A percentile compares a stretch with the other conserved stretches of the same genome.
phyloP scores from a whole-genome alignment of 2,113 vertebrate genomes.

The Chamaea fasciata region DNA sequence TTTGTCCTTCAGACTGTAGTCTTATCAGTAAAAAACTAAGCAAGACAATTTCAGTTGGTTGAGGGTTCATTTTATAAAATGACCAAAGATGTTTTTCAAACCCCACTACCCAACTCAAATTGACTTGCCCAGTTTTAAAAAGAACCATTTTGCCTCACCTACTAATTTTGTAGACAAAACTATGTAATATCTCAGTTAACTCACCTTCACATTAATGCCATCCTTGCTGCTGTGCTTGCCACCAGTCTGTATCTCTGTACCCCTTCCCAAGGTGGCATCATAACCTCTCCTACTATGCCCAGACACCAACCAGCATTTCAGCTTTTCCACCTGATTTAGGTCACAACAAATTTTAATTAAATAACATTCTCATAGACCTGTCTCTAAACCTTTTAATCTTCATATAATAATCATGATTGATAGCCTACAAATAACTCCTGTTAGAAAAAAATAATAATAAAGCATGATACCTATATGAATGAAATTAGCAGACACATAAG shows the following conservation, averaged over 20 bases:
- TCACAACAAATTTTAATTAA: neutral
- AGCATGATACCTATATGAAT: neutral
- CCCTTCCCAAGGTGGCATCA: neutral
- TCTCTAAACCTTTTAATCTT: neutral
- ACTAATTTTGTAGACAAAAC: neutral
- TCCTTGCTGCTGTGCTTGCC: neutral
- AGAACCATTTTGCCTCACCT: neutral
- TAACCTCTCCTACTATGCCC: neutral
- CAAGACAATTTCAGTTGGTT: neutral
- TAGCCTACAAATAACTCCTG: neutral
- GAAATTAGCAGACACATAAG: neutral
- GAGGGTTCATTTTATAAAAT: neutral
- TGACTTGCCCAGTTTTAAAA: neutral
- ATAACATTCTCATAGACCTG: neutral
- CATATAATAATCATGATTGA: neutral
- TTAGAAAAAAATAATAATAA: neutral
- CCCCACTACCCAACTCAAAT: neutral
- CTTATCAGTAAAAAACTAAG: neutral
- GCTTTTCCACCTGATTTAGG: neutral
- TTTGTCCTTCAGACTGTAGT: neutral
- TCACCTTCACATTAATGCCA: neutral
- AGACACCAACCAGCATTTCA: neutral
- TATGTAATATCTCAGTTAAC: neutral
- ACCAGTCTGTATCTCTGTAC: neutral
- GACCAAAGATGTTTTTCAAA: neutral